These are phyloP conservation scores for Andrena minutula DNA, from an alignment of 2,888 invertebrate species.

Conservation along the genomic window DNA sequence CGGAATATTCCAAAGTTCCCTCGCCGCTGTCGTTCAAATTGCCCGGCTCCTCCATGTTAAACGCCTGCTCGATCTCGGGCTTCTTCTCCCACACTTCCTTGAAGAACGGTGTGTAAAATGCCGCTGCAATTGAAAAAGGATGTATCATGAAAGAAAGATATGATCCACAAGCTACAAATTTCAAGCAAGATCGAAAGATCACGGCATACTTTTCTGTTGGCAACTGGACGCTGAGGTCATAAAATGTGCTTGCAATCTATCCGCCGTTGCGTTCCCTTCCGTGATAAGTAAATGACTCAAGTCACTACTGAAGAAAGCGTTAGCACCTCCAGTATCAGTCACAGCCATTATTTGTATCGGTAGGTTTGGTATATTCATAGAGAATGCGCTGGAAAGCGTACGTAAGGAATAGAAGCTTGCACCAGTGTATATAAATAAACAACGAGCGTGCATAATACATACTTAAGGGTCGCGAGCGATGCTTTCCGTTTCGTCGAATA, in stretches of 20 bases:
- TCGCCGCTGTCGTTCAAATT: slow-evolving; percentile 89
- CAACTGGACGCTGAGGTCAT: slow-evolving; percentile 95
- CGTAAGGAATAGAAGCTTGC: background rate
- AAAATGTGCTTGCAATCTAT: slow-evolving; percentile 95
- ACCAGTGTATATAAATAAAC: background rate
- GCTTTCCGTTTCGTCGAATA: slow-evolving; percentile 98
- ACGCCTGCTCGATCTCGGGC: slow-evolving; percentile 96
- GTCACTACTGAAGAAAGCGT: slow-evolving; percentile 95
- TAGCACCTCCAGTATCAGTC: slow-evolving; percentile 95
- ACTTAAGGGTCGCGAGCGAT: slow-evolving; percentile 96
- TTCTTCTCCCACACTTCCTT: slow-evolving; percentile 98
- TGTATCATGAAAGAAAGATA: background rate
- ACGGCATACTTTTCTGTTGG: slow-evolving; percentile 92
- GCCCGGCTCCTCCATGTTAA: slow-evolving; percentile 92
- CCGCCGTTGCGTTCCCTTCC: slow-evolving; percentile 97
- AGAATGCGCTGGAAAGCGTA: slow-evolving; percentile 91
- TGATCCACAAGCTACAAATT: background rate
- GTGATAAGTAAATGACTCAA: slow-evolving; percentile 95
- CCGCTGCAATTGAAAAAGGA: slow-evolving; percentile 87
- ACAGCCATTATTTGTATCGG: slow-evolving; percentile 98
- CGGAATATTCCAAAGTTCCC: slow-evolving; percentile 88
- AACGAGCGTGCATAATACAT: slow-evolving; percentile 78
- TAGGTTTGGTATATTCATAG: slow-evolving; percentile 96
- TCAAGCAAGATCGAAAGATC: background rate
- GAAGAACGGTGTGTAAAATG: slow-evolving; percentile 97